Percentiles rank a stretch among this genome's conserved stretches.
Conservation (phyloP, 2,797 vertebrate genomes). For the Mastacembelus armatus region DNA sequence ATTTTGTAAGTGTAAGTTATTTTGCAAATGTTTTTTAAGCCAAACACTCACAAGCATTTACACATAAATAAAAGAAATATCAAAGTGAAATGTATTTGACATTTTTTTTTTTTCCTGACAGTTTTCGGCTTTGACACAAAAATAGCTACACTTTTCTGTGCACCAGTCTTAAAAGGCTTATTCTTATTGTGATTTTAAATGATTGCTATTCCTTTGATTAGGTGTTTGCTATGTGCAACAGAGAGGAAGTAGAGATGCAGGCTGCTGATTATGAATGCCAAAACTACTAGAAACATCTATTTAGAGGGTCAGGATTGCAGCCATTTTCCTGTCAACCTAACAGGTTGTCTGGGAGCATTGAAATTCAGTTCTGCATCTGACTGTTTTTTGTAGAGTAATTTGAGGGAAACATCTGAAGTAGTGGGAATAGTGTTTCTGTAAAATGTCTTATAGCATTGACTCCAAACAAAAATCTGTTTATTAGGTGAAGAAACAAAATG, state of each 20-base stretch:
- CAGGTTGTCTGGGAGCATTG: slow-evolving; percentile 21
- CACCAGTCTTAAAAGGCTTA: slow-evolving; percentile 17
- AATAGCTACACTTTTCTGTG: slow-evolving; percentile 48
- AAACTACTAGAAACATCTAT: slow-evolving; percentile 36
- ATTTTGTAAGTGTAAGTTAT: slow-evolving; percentile 11
- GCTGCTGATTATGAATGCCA: slow-evolving; percentile 35
- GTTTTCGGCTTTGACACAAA: slow-evolving; percentile 57
- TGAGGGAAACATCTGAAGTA: slow-evolving; percentile 46
- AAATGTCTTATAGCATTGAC: slow-evolving; percentile 63
- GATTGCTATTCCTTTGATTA: slow-evolving; percentile 15
- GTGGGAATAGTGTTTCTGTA: slow-evolving; percentile 25
- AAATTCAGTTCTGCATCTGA: slow-evolving; percentile 19
- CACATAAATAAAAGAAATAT: slow-evolving; percentile 38
- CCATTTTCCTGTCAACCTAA: slow-evolving; percentile 49
- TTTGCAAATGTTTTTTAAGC: slow-evolving; percentile 29
- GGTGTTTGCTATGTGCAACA: slow-evolving; percentile 19
- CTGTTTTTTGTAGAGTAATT: slow-evolving; percentile 44
- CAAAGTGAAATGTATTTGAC: slow-evolving; percentile 21
- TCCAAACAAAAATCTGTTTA: slow-evolving; percentile 46
- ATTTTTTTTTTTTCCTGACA: slow-evolving; percentile 40
- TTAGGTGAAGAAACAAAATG: slow-evolving; percentile 41
- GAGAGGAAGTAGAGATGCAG: slow-evolving; percentile 4
- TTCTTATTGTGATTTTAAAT: slow-evolving; percentile 23
- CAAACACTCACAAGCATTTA: slow-evolving; percentile 54
- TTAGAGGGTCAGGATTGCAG: slow-evolving; percentile 45